Evolutionary conservation across 1,140 invertebrate genomes (phyloP).

Genomic region (Mizuhopecten yessoensis): DNA sequence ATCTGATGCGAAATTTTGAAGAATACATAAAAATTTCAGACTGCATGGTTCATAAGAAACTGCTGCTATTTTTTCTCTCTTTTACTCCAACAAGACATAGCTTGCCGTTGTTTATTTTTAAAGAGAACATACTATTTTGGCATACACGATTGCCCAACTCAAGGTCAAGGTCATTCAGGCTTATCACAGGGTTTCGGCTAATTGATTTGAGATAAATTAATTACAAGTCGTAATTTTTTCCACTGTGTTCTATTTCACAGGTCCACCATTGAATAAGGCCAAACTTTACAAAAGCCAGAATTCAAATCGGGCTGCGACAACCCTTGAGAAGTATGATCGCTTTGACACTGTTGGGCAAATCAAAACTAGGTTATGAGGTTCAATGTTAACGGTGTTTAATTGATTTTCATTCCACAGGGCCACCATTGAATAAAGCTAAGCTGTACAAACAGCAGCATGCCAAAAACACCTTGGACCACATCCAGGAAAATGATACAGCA

Average conservation of each 20-base stretch:
- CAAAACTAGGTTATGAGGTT: neutral
- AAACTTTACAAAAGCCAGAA: constrained; percentile 39
- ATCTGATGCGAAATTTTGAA: too few relatives aligned
- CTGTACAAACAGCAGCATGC: constrained; percentile 68
- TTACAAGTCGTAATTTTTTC: neutral
- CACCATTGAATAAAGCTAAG: constrained; percentile 79
- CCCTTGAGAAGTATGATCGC: neutral
- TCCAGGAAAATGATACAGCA: neutral
- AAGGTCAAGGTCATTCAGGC: constrained; percentile 21
- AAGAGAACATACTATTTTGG: neutral
- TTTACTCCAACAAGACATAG: too few relatives aligned
- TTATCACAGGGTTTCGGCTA: constrained; percentile 22
- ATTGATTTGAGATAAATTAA: neutral
- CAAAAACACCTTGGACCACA: neutral
- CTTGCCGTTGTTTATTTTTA: neutral
- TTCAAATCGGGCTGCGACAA: constrained; percentile 4
- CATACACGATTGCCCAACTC: neutral
- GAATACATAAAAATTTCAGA: too few relatives aligned
- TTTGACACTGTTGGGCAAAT: neutral
- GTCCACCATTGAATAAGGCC: constrained; percentile 4
- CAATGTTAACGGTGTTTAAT: neutral
- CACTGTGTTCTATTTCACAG: constrained; percentile 9
- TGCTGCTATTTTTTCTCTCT: too few relatives aligned
- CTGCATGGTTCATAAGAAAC: too few relatives aligned
- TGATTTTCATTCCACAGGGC: constrained; percentile 62